These are phyloP conservation scores for Nothocercus julius DNA, from an alignment of 2,113 vertebrate species.

Conservation along the genomic window DNA sequence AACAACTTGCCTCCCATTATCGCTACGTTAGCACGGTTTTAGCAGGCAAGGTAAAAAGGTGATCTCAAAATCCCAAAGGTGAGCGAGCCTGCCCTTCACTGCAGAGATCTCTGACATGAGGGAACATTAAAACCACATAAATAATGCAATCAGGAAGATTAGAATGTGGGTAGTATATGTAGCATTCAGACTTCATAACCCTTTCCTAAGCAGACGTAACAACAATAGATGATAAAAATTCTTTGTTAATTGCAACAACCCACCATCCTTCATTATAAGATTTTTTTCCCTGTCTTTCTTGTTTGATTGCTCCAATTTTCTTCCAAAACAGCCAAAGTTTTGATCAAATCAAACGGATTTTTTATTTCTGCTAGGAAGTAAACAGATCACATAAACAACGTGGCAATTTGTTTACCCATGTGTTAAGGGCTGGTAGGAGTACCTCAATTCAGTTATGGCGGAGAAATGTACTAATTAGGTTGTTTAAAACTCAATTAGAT, in stretches of 20 bases:
- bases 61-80: background rate
- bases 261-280: background rate
- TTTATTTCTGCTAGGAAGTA: background rate
- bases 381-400: background rate
- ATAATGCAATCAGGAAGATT: background rate
- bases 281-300: background rate
- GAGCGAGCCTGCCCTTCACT: background rate
- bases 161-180: background rate
- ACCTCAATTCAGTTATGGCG: background rate
- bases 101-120: background rate
- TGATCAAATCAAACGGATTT: background rate
- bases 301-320: background rate
- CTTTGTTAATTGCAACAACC: background rate
- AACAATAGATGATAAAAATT: background rate
- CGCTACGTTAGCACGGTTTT: background rate
- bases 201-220: background rate
- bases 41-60: background rate
- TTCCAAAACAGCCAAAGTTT: background rate
- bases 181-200: background rate
- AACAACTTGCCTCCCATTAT: background rate
- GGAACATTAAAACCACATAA: background rate
- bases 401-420: background rate
- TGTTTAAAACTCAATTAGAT: background rate
- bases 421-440: background rate
- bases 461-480: background rate